Base-by-base conservation (phyloP, 2,797 vertebrate genomes). In the Pachyuromys duprasi region DNA sequence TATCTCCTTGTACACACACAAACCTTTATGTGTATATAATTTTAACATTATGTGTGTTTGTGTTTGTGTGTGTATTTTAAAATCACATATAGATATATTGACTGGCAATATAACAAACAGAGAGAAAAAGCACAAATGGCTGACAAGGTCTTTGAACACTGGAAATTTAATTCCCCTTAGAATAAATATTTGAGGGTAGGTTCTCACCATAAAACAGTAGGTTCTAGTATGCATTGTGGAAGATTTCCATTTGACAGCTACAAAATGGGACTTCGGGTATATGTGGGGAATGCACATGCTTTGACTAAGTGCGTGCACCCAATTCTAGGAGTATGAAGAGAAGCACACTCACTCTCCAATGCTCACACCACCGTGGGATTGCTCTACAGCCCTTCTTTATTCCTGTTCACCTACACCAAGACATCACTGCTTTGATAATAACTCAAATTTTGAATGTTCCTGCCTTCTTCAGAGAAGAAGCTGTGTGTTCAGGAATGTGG, bases 121-220 rank as follows among this genome's bases (percentile, higher is more conserved):
- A 69, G 26, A 86, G 2, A 45, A 17, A 86, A 49, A 86, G 84
- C 57, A 28, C 1, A 14, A 81, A 92, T 3, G 0, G 4, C 1
- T 93, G 8, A 90, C 39, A 91, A 76, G 0, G 53, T 90, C 22
- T 20, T 91, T 94, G 91, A 82, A 89, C 65, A 20, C 26, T 39
- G 93, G 26, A 69, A 93, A 89, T 69, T 63, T 93, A 63, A 82
- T 75, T 83, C 84, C 89, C 17, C 0, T 90, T 24, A 75, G 63
- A 60, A 70, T 53, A 90, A 69, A 57, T 79, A 69, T 17, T 69
- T 78, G 57, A 90, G 88, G 33, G 9, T 3, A 90, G 31, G 94
- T 20, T 60, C 31, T 74, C 28, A 86, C 12, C 39, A 74, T 55
- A 12, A 70, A 70, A 86, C 42, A 45, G 28, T 49, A 7, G 60